phyloP scores from a whole-genome alignment of 92 coral and sea anemone genomes.

The Palythoa heliodiscus region DNA sequence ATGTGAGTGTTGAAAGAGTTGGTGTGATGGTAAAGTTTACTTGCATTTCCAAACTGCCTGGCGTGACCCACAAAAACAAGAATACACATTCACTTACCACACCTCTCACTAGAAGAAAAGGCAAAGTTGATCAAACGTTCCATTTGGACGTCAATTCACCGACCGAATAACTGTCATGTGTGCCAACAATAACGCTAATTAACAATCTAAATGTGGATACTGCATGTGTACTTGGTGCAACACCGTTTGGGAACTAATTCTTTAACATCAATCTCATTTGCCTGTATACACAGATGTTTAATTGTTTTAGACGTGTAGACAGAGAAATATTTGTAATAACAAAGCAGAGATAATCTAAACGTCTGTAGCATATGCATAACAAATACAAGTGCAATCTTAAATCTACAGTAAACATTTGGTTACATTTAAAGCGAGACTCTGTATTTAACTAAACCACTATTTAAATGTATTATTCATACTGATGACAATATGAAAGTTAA shows the following conservation, averaged over 20 bases:
- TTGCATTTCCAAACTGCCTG: not conserved
- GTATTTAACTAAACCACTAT: too few species aligned
- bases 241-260: conserved; percentile 6
- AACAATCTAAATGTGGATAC: conserved; percentile 40
- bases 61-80: conserved; percentile 29
- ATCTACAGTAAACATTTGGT: too few species aligned
- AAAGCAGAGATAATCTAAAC: too few species aligned
- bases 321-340: too few species aligned
- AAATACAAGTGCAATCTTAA: too few species aligned
- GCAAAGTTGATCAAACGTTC: conserved; percentile 63
- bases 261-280: not conserved
- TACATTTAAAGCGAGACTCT: too few species aligned
- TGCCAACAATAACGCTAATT: conserved; percentile 69
- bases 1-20: too few species aligned
- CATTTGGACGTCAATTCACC: conserved; percentile 72
- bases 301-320: not conserved
- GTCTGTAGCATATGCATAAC: too few species aligned
- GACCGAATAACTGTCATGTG: conserved; percentile 68
- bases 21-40: not conserved
- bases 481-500: too few species aligned
- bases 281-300: not conserved
- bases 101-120: conserved; percentile 69
- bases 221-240: conserved; percentile 16
- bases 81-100: conserved; percentile 59
- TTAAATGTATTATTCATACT: too few species aligned